These are phyloP conservation scores for Paraescarpia echinospica DNA, from an alignment of 1,140 invertebrate species.

Conservation along the genomic window DNA sequence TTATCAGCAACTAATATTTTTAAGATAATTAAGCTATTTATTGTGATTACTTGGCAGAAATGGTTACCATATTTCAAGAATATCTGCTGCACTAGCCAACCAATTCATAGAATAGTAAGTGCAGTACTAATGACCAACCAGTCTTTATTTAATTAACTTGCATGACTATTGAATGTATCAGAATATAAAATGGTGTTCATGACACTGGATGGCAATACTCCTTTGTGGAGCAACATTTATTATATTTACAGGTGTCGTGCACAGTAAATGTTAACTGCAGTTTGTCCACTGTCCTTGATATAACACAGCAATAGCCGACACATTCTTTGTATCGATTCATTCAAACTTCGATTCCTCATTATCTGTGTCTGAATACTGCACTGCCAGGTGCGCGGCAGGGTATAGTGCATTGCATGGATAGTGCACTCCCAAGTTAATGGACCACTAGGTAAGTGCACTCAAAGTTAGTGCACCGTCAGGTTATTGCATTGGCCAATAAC, in stretches of 20 bases:
- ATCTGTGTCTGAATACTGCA: not conserved
- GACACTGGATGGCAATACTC: too few species aligned
- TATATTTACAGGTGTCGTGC: not conserved
- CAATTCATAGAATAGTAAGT: too few species aligned
- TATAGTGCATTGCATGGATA: not conserved
- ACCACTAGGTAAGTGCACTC: not conserved
- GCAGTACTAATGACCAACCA: too few species aligned
- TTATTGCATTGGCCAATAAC: not conserved
- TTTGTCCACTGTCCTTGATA: not conserved
- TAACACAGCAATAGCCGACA: not conserved
- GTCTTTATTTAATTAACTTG: too few species aligned
- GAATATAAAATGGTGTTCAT: too few species aligned
- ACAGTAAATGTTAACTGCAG: not conserved
- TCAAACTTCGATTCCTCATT: not conserved
- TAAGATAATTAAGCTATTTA: too few species aligned
- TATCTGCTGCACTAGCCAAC: too few species aligned
- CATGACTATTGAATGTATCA: not conserved
- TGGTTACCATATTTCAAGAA: too few species aligned
- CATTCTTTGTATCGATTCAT: not conserved
- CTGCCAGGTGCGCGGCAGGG: not conserved
- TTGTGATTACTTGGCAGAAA: too few species aligned
- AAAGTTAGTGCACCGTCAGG: not conserved
- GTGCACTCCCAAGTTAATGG: not conserved
- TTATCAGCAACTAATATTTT: too few species aligned
- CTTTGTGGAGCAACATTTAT: not conserved